Conservation (phyloP, 2,797 vertebrate species). For the Takifugu ocellatus region DNA sequence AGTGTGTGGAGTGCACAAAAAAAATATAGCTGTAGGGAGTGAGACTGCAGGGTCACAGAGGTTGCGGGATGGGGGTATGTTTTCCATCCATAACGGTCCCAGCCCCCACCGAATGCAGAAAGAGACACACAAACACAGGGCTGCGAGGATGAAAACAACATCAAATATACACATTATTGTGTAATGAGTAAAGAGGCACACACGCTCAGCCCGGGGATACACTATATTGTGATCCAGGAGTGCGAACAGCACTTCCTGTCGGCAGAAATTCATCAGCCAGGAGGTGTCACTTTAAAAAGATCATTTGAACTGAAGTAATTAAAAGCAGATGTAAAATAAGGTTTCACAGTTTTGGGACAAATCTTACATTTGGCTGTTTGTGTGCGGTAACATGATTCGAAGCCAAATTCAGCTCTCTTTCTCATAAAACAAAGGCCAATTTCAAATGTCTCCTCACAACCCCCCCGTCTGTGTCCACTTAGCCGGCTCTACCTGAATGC, state of each 20-base stretch:
- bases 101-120: constrained; percentile 42
- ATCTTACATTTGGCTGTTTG: constrained; percentile 20
- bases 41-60: constrained; percentile 65
- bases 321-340: constrained; percentile 29
- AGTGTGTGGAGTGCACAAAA: constrained; percentile 43
- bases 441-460: constrained; percentile 40
- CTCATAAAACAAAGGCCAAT: constrained; percentile 48
- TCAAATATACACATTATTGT: constrained; percentile 16
- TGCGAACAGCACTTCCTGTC: constrained; percentile 15
- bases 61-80: constrained; percentile 69
- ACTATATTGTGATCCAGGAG: constrained; percentile 11
- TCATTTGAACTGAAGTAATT: constrained; percentile 33
- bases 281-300: constrained; percentile 25
- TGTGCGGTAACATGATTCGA: not conserved
- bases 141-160: constrained; percentile 6
- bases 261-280: constrained; percentile 14
- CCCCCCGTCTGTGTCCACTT: constrained; percentile 51
- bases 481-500: constrained; percentile 74
- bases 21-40: constrained; percentile 67
- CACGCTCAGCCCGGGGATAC: constrained; percentile 20
- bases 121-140: constrained; percentile 25
- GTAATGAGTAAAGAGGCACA: constrained; percentile 26
- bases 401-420: constrained; percentile 28
- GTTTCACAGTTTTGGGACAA: constrained; percentile 1
- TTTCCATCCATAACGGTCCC: constrained; percentile 67